Evolutionary conservation across 2,888 invertebrate genomes (phyloP), one percentile per base, ranked within the genome.

Genomic region (Ptilodon capucinus): DNA sequence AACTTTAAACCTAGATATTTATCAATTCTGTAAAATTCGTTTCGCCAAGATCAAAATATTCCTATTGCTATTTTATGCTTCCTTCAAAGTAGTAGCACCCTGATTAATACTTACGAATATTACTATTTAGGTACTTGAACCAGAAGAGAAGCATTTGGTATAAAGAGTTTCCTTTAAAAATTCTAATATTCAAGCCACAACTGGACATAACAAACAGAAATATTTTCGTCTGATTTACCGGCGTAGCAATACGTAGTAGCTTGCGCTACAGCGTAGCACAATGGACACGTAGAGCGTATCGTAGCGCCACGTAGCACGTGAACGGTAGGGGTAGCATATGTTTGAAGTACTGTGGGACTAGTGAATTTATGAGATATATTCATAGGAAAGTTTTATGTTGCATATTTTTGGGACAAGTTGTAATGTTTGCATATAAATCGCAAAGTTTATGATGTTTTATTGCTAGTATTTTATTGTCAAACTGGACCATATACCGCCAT

Each of bases 261-360:
- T 51, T 38, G 19, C 51, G 47, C 71, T 74, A 72, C 74, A 67
- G 48, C 69, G 80, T 78, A 78, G 76, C 69, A 74, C 76, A 74
- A 72, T 74, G 61, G 65, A 60, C 65, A 61, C 70, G 72, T 68
- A 68, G 75, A 64, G 55, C 71, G 62, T 59, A 57, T 46, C 60
- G 68, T 64, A 63, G 54, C 56, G 63, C 59, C 48, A 45, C 57
- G 65, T 64, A 61, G 63, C 52, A 67, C 66, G 61, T 56, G 57
- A 67, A 56, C 40, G 52, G 54, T 69, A 69, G 68, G 59, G 70
- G 30, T 55, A 47, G 54, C 68, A 49, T 55, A 54, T 51, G 57
- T 50, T 56, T 42, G 49, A 58, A 54, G 55, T 48, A 47, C 64
- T 51, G 51, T 51, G 46, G 51, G 64, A 65, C 48, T 64, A 21